Evolutionary conservation across 2,113 vertebrate genomes (phyloP).

Genomic region (Megaleporinus macrocephalus): DNA sequence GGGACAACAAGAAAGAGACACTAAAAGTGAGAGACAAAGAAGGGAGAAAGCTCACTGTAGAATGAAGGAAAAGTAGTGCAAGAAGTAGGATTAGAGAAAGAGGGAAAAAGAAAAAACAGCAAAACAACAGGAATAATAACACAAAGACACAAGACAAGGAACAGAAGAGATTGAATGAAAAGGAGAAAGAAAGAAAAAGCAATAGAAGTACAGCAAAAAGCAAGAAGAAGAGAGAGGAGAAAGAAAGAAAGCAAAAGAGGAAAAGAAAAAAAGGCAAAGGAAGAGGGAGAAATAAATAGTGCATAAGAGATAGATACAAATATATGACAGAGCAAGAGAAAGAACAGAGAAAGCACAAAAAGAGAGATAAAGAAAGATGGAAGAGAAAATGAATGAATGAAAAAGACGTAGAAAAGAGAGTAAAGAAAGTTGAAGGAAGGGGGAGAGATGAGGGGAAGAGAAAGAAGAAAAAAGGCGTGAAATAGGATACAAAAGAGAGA

Average conservation of each 20-base stretch:
- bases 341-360: too few relatives aligned
- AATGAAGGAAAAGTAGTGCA: not conserved
- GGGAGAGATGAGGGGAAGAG: not conserved
- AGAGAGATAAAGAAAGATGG: conserved; percentile 20
- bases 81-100: conserved; percentile 7
- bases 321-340: too few relatives aligned
- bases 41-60: not conserved
- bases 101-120: conserved; percentile 23
- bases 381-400: not conserved
- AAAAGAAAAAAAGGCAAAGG: too few relatives aligned
- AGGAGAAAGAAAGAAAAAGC: too few relatives aligned
- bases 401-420: conserved; percentile 6
- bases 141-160: too few relatives aligned
- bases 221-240: conserved; percentile 10
- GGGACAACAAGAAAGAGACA: conserved; percentile 1
- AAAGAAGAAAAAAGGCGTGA: not conserved
- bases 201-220: too few relatives aligned
- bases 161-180: too few relatives aligned
- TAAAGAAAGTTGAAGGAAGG: not conserved
- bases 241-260: not conserved
- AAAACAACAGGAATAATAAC: too few relatives aligned
- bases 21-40: not conserved
- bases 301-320: too few relatives aligned
- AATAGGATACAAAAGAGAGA: conserved; percentile 41
- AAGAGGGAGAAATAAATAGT: conserved; percentile 26